Base-by-base conservation (phyloP, 2,113 vertebrate genomes). In the Pipa parva region DNA sequence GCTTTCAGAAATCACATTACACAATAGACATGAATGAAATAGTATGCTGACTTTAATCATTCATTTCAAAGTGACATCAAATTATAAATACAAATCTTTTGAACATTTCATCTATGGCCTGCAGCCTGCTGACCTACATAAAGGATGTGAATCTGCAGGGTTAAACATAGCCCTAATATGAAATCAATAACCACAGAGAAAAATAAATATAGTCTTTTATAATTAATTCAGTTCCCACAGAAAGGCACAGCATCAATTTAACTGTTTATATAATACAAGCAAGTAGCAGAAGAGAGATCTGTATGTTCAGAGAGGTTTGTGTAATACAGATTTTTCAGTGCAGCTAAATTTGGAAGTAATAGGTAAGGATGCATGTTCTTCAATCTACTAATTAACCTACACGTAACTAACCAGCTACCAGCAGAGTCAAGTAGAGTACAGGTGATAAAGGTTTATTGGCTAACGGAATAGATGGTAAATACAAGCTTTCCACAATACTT, bases 111-210 rank as follows among this genome's bases (percentile, higher is more conserved):
- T 37, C 15, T 36, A 15, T 7, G 61, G 48, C 46, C 15, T 50
- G 6, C 22, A 25, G n/a, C 31, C 25, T 22, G 29, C 20, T 58
- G 55, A 22, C 55, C 55, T 58, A 36, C 21, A 26, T 42, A 48
- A 29, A 62, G 27, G 42, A 39, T 42, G 36, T 25, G 36, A 48
- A 48, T 63, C 42, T 21, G 26, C 3, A 10, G 15, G 64, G 22
- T 49, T 59, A 37, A 56, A 25, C 15, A 21, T 25, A 8, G n/a
- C 7, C 20, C 49, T 54, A 54, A 67, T n/a, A 22, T 17, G 8
- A 50, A 67, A 67, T 67, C 63, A 59, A 67, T 67, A 37, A 49
- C 54, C 54, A 36, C 54, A 48, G 26, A 48, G 39, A 22, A 65
- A n/a, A 57, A 57, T 46, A 24, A 58, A 57, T 48, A 58, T 18